These are phyloP conservation scores for Poeciliopsis prolifica DNA, from an alignment of 2,113 vertebrate species.

Conservation along the genomic window DNA sequence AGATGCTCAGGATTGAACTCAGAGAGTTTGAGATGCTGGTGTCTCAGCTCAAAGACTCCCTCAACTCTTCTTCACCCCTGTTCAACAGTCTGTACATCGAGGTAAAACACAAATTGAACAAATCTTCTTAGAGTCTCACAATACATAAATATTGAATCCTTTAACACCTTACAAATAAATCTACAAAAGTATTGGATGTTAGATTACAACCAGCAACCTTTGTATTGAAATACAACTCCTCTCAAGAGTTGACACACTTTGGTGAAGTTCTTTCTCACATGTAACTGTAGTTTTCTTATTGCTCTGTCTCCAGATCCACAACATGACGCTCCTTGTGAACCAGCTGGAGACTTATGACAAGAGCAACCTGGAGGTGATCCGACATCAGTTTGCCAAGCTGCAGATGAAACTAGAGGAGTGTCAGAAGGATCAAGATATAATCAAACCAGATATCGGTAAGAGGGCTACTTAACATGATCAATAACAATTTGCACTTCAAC, in stretches of 20 bases:
- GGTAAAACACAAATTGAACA: constrained; percentile 46
- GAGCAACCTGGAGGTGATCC: constrained; percentile 76
- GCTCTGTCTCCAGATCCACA: constrained; percentile 67
- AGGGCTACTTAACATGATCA: background rate
- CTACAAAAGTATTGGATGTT: background rate
- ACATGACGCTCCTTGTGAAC: constrained; percentile 78
- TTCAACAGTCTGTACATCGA: constrained; percentile 72
- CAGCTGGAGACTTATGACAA: constrained; percentile 77
- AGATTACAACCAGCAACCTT: background rate
- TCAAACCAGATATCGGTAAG: constrained; percentile 68
- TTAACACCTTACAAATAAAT: background rate
- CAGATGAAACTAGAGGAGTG: constrained; percentile 79
- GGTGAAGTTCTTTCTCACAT: background rate
- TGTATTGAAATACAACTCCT: background rate
- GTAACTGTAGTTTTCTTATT: background rate
- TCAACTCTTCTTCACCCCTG: constrained; percentile 68
- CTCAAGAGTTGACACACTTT: background rate
- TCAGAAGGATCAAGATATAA: constrained; percentile 65
- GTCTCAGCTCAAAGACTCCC: constrained; percentile 67
- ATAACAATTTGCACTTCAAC: background rate
- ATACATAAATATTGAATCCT: background rate
- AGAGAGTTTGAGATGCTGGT: constrained; percentile 73
- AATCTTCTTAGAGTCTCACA: background rate
- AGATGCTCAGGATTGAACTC: constrained; percentile 73
- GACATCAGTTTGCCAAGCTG: constrained; percentile 75